Evolutionary conservation across 2,113 vertebrate genomes (phyloP).

Genomic region (Microcebus lehilahytsara): DNA sequence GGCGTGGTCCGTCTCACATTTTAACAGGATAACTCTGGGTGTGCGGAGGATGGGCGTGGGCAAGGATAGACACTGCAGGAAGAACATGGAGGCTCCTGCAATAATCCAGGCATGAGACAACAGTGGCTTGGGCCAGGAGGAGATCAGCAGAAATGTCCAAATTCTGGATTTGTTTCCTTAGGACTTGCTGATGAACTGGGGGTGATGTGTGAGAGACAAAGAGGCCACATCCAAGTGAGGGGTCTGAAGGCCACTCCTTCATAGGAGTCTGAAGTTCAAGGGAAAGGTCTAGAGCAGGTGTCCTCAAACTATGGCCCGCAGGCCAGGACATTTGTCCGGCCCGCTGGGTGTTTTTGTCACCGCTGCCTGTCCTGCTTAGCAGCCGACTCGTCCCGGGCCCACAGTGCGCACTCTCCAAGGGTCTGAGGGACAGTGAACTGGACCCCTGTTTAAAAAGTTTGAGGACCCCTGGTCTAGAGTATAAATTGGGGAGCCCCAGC

Average conservation of each 20-base stretch:
- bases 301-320: no score
- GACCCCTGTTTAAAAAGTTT: no score
- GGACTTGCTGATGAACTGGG: background rate
- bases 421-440: no score
- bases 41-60: fast-evolving
- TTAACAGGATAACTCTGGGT: background rate
- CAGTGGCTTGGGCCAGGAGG: background rate
- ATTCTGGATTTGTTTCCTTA: background rate
- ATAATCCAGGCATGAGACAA: background rate
- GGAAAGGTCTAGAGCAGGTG: background rate
- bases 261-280: background rate
- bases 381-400: no score
- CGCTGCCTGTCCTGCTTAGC: no score
- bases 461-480: background rate
- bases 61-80: background rate
- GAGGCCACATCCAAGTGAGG: background rate
- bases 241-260: no score
- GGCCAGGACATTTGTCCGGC: no score
- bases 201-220: background rate
- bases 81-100: background rate
- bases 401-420: no score
- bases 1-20: background rate
- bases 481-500: background rate
- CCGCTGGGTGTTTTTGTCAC: no score
- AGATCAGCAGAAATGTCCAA: background rate